Conservation (phyloP, 2,113 vertebrate species). For the Larimichthys polyactis region DNA sequence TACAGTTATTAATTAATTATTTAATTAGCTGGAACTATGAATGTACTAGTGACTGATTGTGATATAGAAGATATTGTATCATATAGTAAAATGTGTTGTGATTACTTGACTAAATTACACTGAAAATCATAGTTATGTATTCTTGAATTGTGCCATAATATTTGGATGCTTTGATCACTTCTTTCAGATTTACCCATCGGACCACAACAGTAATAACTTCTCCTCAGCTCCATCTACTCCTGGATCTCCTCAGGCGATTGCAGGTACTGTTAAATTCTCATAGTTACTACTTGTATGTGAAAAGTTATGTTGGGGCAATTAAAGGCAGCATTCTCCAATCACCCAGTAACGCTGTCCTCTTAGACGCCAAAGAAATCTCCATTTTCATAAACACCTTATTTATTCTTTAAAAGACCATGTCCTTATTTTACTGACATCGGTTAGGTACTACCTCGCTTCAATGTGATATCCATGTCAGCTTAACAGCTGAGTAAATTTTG, state of each 20-base stretch:
- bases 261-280: slow-evolving; percentile 84
- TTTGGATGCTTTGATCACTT: background rate
- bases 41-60: background rate
- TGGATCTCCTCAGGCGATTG: slow-evolving; percentile 94
- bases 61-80: background rate
- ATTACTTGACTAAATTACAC: background rate
- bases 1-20: background rate
- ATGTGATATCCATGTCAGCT: background rate
- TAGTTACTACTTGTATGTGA: background rate
- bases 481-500: slow-evolving; percentile 23
- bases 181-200: slow-evolving; percentile 96
- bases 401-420: background rate
- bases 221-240: slow-evolving; percentile 95
- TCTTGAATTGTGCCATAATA: background rate
- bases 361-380: background rate
- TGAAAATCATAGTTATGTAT: background rate
- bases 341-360: background rate
- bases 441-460: background rate
- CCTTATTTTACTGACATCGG: background rate
- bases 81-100: background rate
- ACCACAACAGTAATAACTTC: slow-evolving; percentile 99
- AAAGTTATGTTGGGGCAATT: background rate
- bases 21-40: background rate
- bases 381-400: slow-evolving; percentile 1
- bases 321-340: background rate